These are phyloP conservation scores for Pristionchus mayeri DNA, from an alignment of 2,888 invertebrate genomes.

Conservation along the genomic window DNA sequence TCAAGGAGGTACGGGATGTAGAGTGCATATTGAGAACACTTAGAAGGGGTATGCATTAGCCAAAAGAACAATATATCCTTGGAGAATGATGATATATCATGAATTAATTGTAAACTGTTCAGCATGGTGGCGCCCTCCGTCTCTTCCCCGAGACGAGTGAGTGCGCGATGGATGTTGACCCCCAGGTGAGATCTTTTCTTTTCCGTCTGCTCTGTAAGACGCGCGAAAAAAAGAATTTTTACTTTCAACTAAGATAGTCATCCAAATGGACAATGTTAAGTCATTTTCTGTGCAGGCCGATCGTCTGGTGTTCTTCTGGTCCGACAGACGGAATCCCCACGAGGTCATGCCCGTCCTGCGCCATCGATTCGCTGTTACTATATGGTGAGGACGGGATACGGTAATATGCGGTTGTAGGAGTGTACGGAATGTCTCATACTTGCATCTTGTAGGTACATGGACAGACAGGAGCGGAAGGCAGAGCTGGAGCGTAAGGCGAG, in stretches of 20 bases:
- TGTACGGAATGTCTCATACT: no score
- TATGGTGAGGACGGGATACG: constrained; percentile 49
- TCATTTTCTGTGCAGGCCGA: no score
- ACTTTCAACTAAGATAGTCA: no score
- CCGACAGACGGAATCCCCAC: constrained; percentile 94
- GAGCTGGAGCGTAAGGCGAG: not conserved
- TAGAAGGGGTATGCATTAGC: no score
- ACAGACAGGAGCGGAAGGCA: constrained; percentile 57
- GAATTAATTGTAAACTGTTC: constrained; percentile 43
- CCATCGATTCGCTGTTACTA: constrained; percentile 80
- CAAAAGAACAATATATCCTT: no score
- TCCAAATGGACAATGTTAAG: no score
- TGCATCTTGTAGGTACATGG: constrained; percentile 60
- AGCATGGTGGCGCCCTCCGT: constrained; percentile 88
- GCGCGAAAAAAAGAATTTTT: no score
- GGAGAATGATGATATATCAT: not conserved
- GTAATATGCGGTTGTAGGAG: no score
- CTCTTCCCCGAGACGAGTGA: constrained; percentile 91
- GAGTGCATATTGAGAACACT: constrained; percentile 17
- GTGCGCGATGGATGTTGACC: constrained; percentile 89
- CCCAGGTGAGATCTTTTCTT: no score
- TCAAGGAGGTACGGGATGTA: constrained; percentile 52
- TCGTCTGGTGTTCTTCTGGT: constrained; percentile 96
- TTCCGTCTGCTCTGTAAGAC: no score
- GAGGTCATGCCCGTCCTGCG: constrained; percentile 93